These are phyloP conservation scores for Champsocephalus esox DNA, from an alignment of 2,797 vertebrate species.

Conservation along the genomic window DNA sequence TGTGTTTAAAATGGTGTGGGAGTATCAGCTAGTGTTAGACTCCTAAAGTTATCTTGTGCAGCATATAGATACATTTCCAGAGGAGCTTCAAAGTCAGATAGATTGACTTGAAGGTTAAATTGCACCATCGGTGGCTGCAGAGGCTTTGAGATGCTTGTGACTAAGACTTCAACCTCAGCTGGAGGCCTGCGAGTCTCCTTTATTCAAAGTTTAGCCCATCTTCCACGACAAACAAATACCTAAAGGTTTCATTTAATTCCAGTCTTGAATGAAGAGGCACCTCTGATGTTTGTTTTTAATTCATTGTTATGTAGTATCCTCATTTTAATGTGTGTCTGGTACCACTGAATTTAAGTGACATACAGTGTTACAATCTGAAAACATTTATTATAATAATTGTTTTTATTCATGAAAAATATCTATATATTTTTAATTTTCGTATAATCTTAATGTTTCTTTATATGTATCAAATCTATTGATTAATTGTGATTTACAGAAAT, in stretches of 20 bases:
- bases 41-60: background rate
- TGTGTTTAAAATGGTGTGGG: background rate
- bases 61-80: background rate
- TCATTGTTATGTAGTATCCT: background rate
- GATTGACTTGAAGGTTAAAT: background rate
- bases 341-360: background rate
- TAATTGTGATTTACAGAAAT: no score
- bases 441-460: no score
- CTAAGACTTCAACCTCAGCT: background rate
- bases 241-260: background rate
- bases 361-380: background rate
- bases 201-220: background rate
- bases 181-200: background rate
- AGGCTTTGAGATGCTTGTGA: background rate
- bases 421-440: no score
- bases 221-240: background rate
- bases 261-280: background rate
- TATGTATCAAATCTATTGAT: no score
- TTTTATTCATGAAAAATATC: no score
- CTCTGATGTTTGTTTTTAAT: constrained; percentile 11
- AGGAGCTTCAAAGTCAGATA: background rate
- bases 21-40: background rate
- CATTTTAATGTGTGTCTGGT: background rate
- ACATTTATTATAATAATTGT: no score
- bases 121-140: background rate